phyloP scores from a whole-genome alignment of 1,140 invertebrate species.

The Dysdera silvatica region DNA sequence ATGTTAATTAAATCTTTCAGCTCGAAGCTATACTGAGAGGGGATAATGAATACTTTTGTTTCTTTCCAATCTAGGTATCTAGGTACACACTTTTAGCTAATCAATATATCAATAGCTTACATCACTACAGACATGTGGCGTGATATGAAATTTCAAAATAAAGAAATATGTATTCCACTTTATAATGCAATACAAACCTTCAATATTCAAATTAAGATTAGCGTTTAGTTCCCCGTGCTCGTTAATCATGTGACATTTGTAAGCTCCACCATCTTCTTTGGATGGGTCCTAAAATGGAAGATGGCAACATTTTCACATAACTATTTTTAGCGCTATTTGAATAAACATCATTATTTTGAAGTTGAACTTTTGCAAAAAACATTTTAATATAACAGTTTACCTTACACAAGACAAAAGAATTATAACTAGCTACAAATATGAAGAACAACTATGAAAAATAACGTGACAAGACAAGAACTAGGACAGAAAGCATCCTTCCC shows the following conservation, averaged over 20 bases:
- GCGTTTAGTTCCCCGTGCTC: slow-evolving; percentile 96
- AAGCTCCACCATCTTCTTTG: slow-evolving; percentile 89
- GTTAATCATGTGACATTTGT: slow-evolving; percentile 93
- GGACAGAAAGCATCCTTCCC: too few species aligned
- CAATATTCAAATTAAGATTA: slow-evolving; percentile 95
- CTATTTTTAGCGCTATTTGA: slow-evolving; percentile 59
- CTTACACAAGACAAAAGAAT: background rate
- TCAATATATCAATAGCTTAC: background rate
- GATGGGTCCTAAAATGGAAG: slow-evolving; percentile 80
- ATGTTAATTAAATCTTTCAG: too few species aligned
- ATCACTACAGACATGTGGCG: background rate
- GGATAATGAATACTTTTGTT: too few species aligned
- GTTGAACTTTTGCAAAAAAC: background rate
- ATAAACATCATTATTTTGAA: slow-evolving; percentile 5
- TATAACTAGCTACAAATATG: too few species aligned
- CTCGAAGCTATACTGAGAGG: too few species aligned
- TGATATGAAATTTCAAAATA: background rate
- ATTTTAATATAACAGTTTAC: background rate
- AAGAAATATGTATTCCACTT: background rate
- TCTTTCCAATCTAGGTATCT: too few species aligned
- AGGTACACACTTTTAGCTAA: too few species aligned
- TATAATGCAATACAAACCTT: too few species aligned
- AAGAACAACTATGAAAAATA: too few species aligned
- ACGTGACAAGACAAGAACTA: too few species aligned
- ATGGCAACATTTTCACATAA: slow-evolving; percentile 54